Percentiles rank a stretch among this genome's conserved stretches.
Evolutionary conservation across 2,888 invertebrate genomes (phyloP).

Genomic region (Unio delphinus): DNA sequence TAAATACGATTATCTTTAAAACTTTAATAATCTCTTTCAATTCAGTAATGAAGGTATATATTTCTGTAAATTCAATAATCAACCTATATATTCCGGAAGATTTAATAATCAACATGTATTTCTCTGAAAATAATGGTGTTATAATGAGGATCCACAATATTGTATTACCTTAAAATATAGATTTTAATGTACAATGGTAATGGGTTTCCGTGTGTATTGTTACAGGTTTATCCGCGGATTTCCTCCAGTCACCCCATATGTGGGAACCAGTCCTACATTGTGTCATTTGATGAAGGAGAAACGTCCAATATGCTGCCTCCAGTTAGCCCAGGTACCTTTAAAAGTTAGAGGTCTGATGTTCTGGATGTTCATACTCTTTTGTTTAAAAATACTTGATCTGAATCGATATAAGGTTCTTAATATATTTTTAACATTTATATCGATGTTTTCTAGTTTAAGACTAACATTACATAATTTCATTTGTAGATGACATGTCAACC

Average conservation of each 20-base stretch:
- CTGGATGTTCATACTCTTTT: too few species aligned
- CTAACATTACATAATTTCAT: too few species aligned
- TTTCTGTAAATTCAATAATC: too few species aligned
- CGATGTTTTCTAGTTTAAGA: too few species aligned
- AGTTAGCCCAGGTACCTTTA: conserved; percentile 84
- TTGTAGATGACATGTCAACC: too few species aligned
- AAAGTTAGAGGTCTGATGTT: too few species aligned
- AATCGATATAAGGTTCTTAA: too few species aligned
- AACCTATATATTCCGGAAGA: neutral
- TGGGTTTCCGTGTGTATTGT: conserved; percentile 2
- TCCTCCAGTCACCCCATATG: conserved; percentile 93
- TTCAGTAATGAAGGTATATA: too few species aligned
- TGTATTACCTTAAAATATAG: neutral
- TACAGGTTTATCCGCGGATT: conserved; percentile 63
- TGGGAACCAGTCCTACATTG: conserved; percentile 97
- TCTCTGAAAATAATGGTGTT: neutral
- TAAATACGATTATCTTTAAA: too few species aligned
- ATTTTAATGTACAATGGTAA: neutral
- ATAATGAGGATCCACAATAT: neutral
- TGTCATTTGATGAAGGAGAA: conserved; percentile 97
- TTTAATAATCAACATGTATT: neutral
- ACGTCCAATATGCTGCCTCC: conserved; percentile 95
- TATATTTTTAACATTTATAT: too few species aligned
- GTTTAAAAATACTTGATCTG: too few species aligned
- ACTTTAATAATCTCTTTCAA: too few species aligned